phyloP scores from a whole-genome alignment of 2,113 vertebrate genomes.

The Peromyscus californicus region DNA sequence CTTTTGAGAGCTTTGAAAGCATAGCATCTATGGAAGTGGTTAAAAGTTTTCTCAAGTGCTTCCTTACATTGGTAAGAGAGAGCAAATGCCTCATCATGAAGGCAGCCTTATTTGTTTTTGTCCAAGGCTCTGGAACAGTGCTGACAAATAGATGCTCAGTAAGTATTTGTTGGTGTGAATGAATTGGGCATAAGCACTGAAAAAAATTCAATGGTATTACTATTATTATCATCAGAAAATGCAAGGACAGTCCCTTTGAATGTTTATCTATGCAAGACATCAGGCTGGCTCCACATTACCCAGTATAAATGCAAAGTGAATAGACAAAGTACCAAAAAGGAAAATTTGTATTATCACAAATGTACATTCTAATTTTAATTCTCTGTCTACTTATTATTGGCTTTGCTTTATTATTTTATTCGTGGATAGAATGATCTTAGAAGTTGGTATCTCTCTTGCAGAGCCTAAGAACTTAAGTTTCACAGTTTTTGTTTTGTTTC shows the following conservation, averaged over 20 bases:
- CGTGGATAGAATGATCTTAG: slow-evolving; percentile 20
- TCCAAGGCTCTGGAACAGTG: not conserved
- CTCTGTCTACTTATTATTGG: not conserved
- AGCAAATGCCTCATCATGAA: not conserved
- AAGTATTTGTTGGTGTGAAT: not conserved
- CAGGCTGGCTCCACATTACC: not conserved
- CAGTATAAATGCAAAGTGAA: not conserved
- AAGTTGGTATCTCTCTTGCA: not conserved
- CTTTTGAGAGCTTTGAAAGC: not conserved
- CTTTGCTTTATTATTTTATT: slow-evolving; percentile 35
- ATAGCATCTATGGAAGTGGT: not conserved
- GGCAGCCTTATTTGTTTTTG: not conserved
- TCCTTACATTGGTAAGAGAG: not conserved
- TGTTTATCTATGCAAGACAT: slow-evolving; percentile 38
- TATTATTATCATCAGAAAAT: not conserved
- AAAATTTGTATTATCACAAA: not conserved
- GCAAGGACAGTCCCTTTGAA: not conserved
- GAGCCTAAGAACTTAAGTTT: not conserved
- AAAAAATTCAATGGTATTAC: not conserved
- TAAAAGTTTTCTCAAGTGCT: not conserved
- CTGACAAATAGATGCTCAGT: not conserved
- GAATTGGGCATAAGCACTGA: not conserved
- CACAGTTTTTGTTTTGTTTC: not conserved
- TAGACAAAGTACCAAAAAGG: not conserved
- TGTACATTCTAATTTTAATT: not conserved